Conservation (phyloP, 2,888 invertebrate species). For the Idaea aversata region DNA sequence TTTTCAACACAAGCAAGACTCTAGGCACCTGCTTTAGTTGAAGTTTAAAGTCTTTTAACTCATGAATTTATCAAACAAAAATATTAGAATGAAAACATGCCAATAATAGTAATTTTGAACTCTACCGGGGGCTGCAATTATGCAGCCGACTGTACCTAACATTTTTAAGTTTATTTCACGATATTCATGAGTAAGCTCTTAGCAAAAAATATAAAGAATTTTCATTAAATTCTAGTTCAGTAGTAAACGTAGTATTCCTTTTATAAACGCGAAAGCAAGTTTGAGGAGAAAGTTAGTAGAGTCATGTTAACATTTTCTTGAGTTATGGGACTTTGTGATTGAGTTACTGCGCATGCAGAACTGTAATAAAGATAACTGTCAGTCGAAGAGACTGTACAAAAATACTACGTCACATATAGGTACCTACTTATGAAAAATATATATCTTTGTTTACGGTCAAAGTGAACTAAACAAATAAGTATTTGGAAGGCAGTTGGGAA, state of each 20-base stretch:
- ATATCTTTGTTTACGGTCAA: constrained; percentile 71
- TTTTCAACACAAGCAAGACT: too few species aligned
- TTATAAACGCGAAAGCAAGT: neutral
- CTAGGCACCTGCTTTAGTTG: too few species aligned
- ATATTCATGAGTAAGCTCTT: neutral
- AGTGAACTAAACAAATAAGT: constrained; percentile 75
- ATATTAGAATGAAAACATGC: too few species aligned
- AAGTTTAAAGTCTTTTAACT: too few species aligned
- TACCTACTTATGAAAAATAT: constrained; percentile 33
- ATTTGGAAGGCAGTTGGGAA: constrained; percentile 73
- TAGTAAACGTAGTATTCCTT: neutral
- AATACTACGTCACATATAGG: too few species aligned
- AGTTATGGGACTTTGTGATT: neutral
- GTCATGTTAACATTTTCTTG: neutral
- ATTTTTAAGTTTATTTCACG: neutral
- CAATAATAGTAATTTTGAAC: too few species aligned
- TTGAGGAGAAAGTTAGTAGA: neutral
- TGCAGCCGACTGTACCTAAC: too few species aligned
- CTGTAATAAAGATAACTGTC: neutral
- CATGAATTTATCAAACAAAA: too few species aligned
- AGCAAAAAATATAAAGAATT: neutral
- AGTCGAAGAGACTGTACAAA: neutral
- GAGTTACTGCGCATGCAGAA: neutral
- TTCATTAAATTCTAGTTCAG: neutral
- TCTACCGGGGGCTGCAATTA: too few species aligned